Percentiles rank a stretch among this genome's conserved stretches.
These are phyloP conservation scores for Lepus townsendii DNA, from an alignment of 2,797 vertebrate genomes.

Conservation along the genomic window DNA sequence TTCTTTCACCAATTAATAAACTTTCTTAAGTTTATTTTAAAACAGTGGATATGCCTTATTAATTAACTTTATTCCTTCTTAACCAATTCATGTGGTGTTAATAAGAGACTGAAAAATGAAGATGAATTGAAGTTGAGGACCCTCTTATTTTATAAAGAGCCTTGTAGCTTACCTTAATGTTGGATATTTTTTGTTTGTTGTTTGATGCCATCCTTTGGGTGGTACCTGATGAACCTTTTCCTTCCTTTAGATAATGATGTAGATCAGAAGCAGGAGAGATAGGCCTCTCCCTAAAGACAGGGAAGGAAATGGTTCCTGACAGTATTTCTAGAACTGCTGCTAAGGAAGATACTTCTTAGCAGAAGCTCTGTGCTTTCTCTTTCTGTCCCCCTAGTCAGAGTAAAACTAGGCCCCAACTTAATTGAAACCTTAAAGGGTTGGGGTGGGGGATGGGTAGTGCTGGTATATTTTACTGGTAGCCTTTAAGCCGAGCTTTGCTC, in stretches of 20 bases:
- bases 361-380: slow-evolving; percentile 76
- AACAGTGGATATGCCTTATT: slow-evolving; percentile 35
- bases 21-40: slow-evolving; percentile 57
- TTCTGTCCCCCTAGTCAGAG: slow-evolving; percentile 64
- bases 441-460: slow-evolving; percentile 47
- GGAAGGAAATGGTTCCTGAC: slow-evolving; percentile 73
- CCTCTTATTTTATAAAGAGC: slow-evolving; percentile 3
- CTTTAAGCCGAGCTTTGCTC: slow-evolving; percentile 68
- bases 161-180: neutral
- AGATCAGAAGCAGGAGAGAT: slow-evolving; percentile 46
- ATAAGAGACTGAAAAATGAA: slow-evolving; percentile 41
- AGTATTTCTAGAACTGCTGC: slow-evolving; percentile 45
- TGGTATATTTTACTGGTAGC: slow-evolving; percentile 79
- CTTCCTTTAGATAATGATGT: slow-evolving; percentile 53
- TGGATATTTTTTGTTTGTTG: neutral
- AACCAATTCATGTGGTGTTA: neutral
- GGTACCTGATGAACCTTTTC: slow-evolving; percentile 12
- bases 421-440: slow-evolving; percentile 79
- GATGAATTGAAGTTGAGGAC: slow-evolving; percentile 25
- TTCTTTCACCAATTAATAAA: slow-evolving; percentile 39
- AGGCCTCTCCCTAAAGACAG: slow-evolving; percentile 32
- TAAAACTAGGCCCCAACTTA: slow-evolving; percentile 79
- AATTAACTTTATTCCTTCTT: slow-evolving; percentile 9
- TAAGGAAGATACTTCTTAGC: slow-evolving; percentile 70
- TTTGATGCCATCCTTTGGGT: neutral